Conservation (phyloP, 2,888 invertebrate species). For the Nemotelus pantherinus region DNA sequence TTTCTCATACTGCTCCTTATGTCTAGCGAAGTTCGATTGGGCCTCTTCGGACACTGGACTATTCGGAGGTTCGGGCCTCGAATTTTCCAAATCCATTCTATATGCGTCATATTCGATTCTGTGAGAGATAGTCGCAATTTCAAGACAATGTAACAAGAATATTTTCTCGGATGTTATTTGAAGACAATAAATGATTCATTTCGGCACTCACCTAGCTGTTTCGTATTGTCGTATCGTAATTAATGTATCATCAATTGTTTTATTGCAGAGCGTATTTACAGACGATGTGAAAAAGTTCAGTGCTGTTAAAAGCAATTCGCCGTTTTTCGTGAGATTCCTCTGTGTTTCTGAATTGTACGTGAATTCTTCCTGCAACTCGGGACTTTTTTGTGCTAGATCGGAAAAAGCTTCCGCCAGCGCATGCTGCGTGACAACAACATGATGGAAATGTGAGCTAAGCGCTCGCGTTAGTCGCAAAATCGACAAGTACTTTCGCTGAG, state of each 20-base stretch:
- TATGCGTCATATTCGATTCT: slow-evolving; percentile 98
- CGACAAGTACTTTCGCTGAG: slow-evolving; percentile 90
- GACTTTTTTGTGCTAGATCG: slow-evolving; percentile 94
- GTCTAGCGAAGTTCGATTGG: slow-evolving; percentile 82
- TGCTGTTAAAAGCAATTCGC: slow-evolving; percentile 90
- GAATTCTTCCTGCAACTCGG: slow-evolving; percentile 94
- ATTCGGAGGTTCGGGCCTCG: slow-evolving; percentile 68
- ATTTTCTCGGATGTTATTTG: neutral
- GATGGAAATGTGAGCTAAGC: slow-evolving; percentile 87
- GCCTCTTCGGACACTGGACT: slow-evolving; percentile 80
- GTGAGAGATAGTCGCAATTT: slow-evolving; percentile 48
- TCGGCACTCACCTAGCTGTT: slow-evolving; percentile 67
- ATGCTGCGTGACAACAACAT: slow-evolving; percentile 87
- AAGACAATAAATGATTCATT: neutral
- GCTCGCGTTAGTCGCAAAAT: slow-evolving; percentile 87
- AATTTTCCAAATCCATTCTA: slow-evolving; percentile 89
- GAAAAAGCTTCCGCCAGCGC: slow-evolving; percentile 93
- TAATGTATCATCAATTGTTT: slow-evolving; percentile 94
- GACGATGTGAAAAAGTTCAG: slow-evolving; percentile 96
- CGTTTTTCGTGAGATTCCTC: slow-evolving; percentile 90
- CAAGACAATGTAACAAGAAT: neutral
- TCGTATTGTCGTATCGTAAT: slow-evolving; percentile 74
- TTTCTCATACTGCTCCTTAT: slow-evolving; percentile 91
- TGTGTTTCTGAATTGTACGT: slow-evolving; percentile 96
- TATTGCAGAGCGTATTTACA: slow-evolving; percentile 94